phyloP scores from a whole-genome alignment of 2,797 vertebrate species.

The Enteromius afrohamiltoni region DNA sequence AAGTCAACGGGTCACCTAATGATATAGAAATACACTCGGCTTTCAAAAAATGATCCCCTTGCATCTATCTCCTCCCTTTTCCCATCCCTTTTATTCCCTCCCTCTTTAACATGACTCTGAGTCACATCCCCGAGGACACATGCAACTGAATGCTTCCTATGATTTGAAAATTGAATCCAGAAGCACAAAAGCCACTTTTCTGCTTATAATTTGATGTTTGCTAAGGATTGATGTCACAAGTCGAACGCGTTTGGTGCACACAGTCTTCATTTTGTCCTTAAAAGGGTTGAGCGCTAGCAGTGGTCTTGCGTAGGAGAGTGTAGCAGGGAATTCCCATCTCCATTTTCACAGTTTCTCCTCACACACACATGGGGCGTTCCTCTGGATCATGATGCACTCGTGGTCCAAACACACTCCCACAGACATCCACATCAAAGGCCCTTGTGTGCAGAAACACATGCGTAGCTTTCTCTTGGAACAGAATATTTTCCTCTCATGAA shows the following conservation, averaged over 20 bases:
- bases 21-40: not conserved
- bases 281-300: slow-evolving; percentile 49
- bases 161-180: slow-evolving; percentile 64
- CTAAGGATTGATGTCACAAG: slow-evolving; percentile 29
- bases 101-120: slow-evolving; percentile 68
- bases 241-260: slow-evolving; percentile 19
- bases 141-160: slow-evolving; percentile 66
- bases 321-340: slow-evolving; percentile 74
- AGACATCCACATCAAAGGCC: slow-evolving; percentile 72
- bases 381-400: slow-evolving; percentile 44
- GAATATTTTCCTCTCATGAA: slow-evolving; percentile 62
- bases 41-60: slow-evolving; percentile 10
- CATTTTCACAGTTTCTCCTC: slow-evolving; percentile 50
- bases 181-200: slow-evolving; percentile 19
- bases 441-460: slow-evolving; percentile 60
- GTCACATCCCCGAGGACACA: slow-evolving; percentile 69
- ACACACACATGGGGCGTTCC: slow-evolving; percentile 48
- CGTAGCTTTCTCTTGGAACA: slow-evolving; percentile 54
- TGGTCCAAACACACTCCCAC: slow-evolving; percentile 70
- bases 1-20: slow-evolving; percentile 11
- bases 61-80: not conserved
- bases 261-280: slow-evolving; percentile 54
- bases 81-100: slow-evolving; percentile 39
- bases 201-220: not conserved
- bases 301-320: slow-evolving; percentile 57